Evolutionary conservation across 2,113 vertebrate genomes (phyloP).

Genomic region (Heterocephalus glaber): DNA sequence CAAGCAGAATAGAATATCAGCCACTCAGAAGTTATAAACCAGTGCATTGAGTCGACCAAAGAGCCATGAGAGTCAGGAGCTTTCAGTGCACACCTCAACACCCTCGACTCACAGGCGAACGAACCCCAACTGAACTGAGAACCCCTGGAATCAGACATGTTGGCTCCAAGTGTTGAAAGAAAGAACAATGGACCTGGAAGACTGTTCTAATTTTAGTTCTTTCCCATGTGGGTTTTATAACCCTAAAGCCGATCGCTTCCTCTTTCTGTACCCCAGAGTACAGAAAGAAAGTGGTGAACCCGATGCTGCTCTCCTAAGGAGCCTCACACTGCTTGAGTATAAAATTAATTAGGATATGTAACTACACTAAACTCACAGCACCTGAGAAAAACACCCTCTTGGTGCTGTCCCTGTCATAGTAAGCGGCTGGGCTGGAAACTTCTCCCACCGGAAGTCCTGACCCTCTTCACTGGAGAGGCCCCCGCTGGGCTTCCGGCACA

Average conservation of each 20-base stretch:
- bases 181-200: neutral
- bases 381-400: neutral
- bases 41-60: neutral
- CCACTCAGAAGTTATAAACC: neutral
- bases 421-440: neutral
- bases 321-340: too few species aligned
- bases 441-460: neutral
- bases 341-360: neutral
- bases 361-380: neutral
- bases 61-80: neutral
- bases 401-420: neutral
- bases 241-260: neutral
- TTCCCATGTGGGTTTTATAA: neutral
- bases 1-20: neutral
- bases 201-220: neutral
- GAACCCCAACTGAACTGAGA: neutral
- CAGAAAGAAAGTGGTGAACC: too few species aligned
- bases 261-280: neutral
- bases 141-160: neutral
- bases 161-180: neutral
- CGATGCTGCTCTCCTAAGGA: neutral
- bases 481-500: neutral
- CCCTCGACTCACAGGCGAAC: neutral
- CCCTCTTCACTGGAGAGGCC: neutral
- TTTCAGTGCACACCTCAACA: neutral